Evolutionary conservation across 1,140 invertebrate genomes (phyloP), one percentile per base, ranked within the genome.

Genomic region (Drosophila malerkotliana): DNA sequence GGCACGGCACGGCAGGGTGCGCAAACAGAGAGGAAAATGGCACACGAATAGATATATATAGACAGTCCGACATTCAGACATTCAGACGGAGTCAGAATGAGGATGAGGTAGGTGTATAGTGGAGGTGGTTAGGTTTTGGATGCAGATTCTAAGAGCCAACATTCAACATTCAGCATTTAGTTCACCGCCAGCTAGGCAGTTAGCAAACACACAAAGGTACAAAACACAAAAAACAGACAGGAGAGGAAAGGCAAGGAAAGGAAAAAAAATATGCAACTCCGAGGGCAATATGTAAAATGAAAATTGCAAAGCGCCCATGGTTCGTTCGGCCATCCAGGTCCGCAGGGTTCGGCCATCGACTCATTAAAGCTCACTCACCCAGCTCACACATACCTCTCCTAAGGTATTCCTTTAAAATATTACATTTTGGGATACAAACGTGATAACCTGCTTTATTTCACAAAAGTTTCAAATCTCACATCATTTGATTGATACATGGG

Each of bases 261-360:
- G 39, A 6, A 41, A 30, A 54, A 80, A 49, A 60, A 72, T 76
- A 84, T 82, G 62, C 79, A 82, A 82, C 82, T 85, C 83, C 79
- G 74, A 78, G 83, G 82, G 83, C 82, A 85, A 85, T 85, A 83
- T 85, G 82, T 82, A 88, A 88, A 85, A 85, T 85, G 80, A 81
- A 75, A 76, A 81, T 80, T 66, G 72, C 68, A 80, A 74, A 77
- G 68, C 60, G 66, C 28, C 57, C 61, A 53, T 56, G 60, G 59
- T 44, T 44, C 4, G 59, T 44, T 44, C 4, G 41, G 44, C 54
- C 57, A 58, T 54, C 56, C 48, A 60, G 69, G 66, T 51, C 28
- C 28, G 59, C 59, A 59, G 44, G 56, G 56, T 21, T 51, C 26
- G 60, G 59, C 48, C 73, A 62, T 59, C 61, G 44, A 62, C 67